Evolutionary conservation across 1,140 invertebrate genomes (phyloP), one percentile per base, ranked within the genome.

Genomic region (Venustaconcha ellipsiformis): DNA sequence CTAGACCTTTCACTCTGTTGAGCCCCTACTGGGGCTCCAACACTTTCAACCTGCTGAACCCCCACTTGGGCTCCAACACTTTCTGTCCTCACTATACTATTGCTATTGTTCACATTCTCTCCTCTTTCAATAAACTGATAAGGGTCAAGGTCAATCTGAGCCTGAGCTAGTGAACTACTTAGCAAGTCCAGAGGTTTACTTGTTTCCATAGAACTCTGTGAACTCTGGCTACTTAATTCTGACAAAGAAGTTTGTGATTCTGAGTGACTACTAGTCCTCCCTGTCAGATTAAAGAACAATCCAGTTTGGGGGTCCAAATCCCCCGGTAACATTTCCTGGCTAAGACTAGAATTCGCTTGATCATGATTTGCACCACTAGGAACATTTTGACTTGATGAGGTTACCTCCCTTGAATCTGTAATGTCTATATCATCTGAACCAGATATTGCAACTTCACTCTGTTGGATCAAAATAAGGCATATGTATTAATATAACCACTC

Each of bases 221-320:
- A 37, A 37, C 37, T 37, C 37, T 4, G 37, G 37, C 37, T 37
- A 37, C 37, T 37, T 37, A 37, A 37, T 37, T 37, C 37, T 37
- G 37, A 37, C 4, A 37, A 37, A 37, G 37, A 37, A 2, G 37
- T 37, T 37, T 37, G 37, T 37, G 37, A 37, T 37, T 37, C 37
- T 37, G 37, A 2, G 4, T 37, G 37, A 69, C 73, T 75, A 14
- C 69, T 70, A n/a, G 57, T 63, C 6, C 73, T 67, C 20, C 67
- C 72, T 62, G 78, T 74, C 18, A 80, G 76, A 14, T 78, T 79
- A 66, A 84, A 87, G 69, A 89, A 88, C 70, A 89, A 81, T 14
- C 88, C 88, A 23, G 88, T 89, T 75, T 88, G 83, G 55, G 87
- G 86, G 70, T 89, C 88, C 20, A 89, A 83, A 59, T 88, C 86